A percentile compares a stretch with the other conserved stretches of the same genome.
Conservation (phyloP, 2,113 vertebrate genomes). For the Tricholaema leucomelas region DNA sequence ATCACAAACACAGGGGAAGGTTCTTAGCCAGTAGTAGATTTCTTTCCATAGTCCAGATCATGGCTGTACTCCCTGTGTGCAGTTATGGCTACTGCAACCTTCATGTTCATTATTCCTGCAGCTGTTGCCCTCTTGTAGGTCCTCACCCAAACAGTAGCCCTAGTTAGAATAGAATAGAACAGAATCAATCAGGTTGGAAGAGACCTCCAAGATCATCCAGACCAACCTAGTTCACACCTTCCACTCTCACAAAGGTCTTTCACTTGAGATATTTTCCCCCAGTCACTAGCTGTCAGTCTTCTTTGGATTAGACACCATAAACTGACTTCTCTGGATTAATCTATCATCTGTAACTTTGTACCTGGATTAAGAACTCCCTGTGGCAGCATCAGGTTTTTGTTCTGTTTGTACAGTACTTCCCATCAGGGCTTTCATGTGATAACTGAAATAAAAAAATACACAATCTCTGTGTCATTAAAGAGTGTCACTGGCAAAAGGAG, state of each 20-base stretch:
- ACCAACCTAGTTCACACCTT: neutral
- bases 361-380: neutral
- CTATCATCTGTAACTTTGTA: neutral
- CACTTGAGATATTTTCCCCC: neutral
- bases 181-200: no score
- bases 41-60: neutral
- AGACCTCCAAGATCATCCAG: no score
- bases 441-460: neutral
- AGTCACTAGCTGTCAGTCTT: neutral
- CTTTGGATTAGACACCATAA: neutral
- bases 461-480: neutral
- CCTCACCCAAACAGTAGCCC: neutral
- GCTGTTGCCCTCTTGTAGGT: neutral
- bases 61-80: fast-evolving
- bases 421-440: neutral
- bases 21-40: neutral
- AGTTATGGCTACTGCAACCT: neutral
- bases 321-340: neutral
- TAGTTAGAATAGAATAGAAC: no score
- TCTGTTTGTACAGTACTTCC: neutral
- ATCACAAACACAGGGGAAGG: neutral
- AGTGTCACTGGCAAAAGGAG: neutral
- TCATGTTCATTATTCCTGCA: neutral
- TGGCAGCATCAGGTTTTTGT: neutral
- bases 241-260: neutral